Base-by-base conservation (phyloP, 1,140 invertebrate genomes). In the Spodoptera frugiperda region DNA sequence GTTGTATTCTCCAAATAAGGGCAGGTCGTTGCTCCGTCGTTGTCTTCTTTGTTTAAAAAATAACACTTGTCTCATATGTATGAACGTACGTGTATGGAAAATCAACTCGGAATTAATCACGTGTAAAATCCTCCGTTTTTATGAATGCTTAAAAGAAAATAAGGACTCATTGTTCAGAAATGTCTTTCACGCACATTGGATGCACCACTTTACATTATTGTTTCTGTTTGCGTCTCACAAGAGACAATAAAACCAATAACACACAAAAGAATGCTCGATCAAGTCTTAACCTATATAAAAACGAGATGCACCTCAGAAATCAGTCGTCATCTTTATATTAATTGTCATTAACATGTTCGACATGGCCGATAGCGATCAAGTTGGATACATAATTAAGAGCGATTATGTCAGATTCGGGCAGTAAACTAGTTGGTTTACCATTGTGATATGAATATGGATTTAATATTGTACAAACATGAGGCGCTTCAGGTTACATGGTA, bases 1-100 rank as follows among this genome's bases (percentile, higher is more conserved):
- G 85, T 85, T 88, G 85, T 76, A 84, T 91, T 87, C 80, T 83
- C 90, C 91, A 89, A 93, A 93, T 93, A 93, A 91, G 91, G 91
- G 88, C 87, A 91, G 91, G 91, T 93, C 91, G 87, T 89, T 91
- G 91, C 86, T 82, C 91, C 84, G 84, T 61, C 80, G 74, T 78
- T 49, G 65, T 80, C 53, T 78, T 87, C 91, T 91, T 93, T 92
- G 90, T 93, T 93, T 87, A 89, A 91, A 92, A 91, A 82, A 83
- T 80, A 82, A 89, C 87, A 91, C 84, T 88, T 85, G 87, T 89
- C 87, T 89, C 82, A 44, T 74, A 68, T 72, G 55, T 86, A 84
- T 83, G 83, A 86, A 88, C 86, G 86, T 88, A 89, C 89, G 85
- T 89, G 90, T 84, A 87, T 82, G 89, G 89, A 85, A 89, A 88